Evolutionary conservation across 2,797 vertebrate genomes (phyloP).

Genomic region (Cirrhinus molitorella): DNA sequence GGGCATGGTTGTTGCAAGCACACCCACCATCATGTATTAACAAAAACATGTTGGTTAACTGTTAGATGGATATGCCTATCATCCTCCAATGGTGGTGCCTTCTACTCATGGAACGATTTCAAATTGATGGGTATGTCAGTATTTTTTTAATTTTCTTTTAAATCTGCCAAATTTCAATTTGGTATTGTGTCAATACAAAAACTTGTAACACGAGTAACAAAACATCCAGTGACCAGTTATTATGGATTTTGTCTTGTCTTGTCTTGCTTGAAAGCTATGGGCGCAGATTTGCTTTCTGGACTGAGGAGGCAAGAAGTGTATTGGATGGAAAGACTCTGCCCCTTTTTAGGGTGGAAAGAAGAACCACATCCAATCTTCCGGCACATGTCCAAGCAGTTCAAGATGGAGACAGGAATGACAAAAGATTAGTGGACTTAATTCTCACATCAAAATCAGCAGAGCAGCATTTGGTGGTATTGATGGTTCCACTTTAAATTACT

Average conservation of each 20-base stretch:
- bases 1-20: too few relatives aligned
- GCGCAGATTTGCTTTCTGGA: too few relatives aligned
- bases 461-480: too few relatives aligned
- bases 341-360: background rate
- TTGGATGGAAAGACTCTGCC: background rate
- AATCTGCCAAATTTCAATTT: too few relatives aligned
- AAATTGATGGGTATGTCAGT: slow-evolving; percentile 1
- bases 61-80: background rate
- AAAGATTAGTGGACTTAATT: too few relatives aligned
- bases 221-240: background rate
- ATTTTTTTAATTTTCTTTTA: slow-evolving; percentile 11
- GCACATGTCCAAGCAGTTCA: background rate
- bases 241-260: too few relatives aligned
- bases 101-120: slow-evolving; percentile 7
- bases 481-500: too few relatives aligned
- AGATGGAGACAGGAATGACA: too few relatives aligned
- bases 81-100: background rate
- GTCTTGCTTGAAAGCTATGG: too few relatives aligned
- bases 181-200: background rate
- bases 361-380: background rate
- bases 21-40: too few relatives aligned
- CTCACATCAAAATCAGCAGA: too few relatives aligned
- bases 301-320: background rate
- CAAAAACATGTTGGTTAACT: background rate
- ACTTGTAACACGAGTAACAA: background rate